These are phyloP conservation scores for Vimba vimba DNA, from an alignment of 2,113 vertebrate species.

Conservation along the genomic window DNA sequence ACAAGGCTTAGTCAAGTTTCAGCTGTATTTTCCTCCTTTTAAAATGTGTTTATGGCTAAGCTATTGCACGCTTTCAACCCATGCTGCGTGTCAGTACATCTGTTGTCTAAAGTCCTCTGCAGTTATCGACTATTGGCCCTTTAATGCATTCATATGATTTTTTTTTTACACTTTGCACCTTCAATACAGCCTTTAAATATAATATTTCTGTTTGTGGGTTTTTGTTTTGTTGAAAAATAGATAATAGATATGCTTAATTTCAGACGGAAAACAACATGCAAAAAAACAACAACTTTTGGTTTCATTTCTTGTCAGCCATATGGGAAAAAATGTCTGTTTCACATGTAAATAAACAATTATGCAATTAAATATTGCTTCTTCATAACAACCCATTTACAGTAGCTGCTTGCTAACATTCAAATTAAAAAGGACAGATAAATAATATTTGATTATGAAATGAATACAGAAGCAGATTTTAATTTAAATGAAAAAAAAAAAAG, in stretches of 20 bases:
- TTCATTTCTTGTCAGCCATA: slow-evolving; percentile 29
- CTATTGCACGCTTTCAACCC: not conserved
- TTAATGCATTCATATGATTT: not conserved
- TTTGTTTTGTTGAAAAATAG: not conserved
- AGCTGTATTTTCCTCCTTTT: not conserved
- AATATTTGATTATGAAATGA: not conserved
- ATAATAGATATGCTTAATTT: slow-evolving; percentile 9
- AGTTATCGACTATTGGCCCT: not conserved
- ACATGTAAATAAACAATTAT: slow-evolving; percentile 18
- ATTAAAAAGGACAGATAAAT: not conserved
- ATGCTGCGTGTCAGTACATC: not conserved
- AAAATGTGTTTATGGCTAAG: not conserved
- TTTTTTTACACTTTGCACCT: not conserved
- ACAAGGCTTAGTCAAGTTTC: slow-evolving; percentile 9
- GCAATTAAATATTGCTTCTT: not conserved
- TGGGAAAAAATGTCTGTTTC: slow-evolving; percentile 20
- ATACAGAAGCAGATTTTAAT: not conserved
- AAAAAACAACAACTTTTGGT: not conserved
- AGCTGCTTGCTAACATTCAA: not conserved
- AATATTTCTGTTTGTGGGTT: not conserved
- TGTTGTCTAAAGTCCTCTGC: not conserved
- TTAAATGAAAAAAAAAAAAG: not conserved
- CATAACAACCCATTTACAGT: not conserved
- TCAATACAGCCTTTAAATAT: not conserved
- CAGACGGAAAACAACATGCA: not conserved